Evolutionary conservation across 2,888 invertebrate species (phyloP).

Genomic region (Hedya salicella): DNA sequence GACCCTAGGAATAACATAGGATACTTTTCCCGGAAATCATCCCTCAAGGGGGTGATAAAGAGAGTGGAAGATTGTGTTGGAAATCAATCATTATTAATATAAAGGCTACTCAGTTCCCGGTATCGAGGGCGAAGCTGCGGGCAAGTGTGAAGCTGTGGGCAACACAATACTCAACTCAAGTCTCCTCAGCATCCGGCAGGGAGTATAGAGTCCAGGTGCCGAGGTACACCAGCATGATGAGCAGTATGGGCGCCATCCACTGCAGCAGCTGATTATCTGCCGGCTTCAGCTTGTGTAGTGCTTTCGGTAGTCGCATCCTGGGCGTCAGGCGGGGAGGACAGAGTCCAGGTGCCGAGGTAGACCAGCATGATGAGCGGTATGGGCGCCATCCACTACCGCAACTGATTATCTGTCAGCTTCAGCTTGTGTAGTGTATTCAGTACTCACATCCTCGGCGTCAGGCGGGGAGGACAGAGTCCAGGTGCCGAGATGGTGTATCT

Average conservation of each 20-base stretch:
- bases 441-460: conserved; percentile 88
- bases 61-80: no score
- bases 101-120: no score
- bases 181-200: conserved; percentile 92
- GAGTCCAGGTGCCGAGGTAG: conserved; percentile 95
- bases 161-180: no score
- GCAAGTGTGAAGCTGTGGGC: no score
- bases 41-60: no score
- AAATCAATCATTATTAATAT: no score
- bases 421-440: conserved; percentile 87
- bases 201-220: conserved; percentile 96
- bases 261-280: conserved; percentile 96
- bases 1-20: no score
- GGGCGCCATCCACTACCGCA: conserved; percentile 96
- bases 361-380: conserved; percentile 95
- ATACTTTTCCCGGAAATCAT: no score
- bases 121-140: no score
- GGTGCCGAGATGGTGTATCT: conserved; percentile 91
- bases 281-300: conserved; percentile 89
- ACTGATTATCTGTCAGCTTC: conserved; percentile 95
- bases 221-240: conserved; percentile 94
- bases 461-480: conserved; percentile 97
- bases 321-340: conserved; percentile 93
- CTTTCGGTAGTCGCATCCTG: conserved; percentile 85
- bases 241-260: conserved; percentile 96